Conservation (phyloP, 2,113 vertebrate species). For the Ifrita kowaldi region DNA sequence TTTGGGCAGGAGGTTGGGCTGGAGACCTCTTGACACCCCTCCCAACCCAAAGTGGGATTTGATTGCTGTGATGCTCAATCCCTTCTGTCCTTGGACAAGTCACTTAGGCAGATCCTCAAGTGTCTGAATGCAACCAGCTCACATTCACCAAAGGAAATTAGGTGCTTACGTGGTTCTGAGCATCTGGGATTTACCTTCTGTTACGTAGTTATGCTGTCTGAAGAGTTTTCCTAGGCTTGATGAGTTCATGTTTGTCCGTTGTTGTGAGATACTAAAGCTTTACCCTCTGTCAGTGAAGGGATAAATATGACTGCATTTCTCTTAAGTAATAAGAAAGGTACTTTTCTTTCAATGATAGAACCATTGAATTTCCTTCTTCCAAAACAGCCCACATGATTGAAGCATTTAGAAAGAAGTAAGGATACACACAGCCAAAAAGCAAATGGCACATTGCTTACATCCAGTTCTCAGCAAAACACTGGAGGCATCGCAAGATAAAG, state of each 20-base stretch:
- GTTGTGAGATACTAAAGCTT: not conserved
- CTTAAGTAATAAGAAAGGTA: conserved; percentile 24
- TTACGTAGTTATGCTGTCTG: not conserved
- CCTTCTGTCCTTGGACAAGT: not conserved
- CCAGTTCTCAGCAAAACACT: conserved; percentile 33
- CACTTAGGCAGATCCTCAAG: not conserved
- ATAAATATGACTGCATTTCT: not conserved
- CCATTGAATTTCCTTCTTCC: conserved; percentile 10
- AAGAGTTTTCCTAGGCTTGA: not conserved
- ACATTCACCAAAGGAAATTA: not conserved
- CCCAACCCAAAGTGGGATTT: not conserved
- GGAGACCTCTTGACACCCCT: not conserved
- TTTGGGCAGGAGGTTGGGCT: not conserved
- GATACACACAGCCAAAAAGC: conserved; percentile 24
- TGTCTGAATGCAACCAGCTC: not conserved
- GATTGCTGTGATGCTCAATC: not conserved
- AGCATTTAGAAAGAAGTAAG: conserved; percentile 1
- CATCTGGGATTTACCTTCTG: not conserved
- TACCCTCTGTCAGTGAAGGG: not conserved
- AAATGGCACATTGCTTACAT: conserved; percentile 44
- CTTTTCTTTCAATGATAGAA: conserved; percentile 23
- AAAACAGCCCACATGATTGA: not conserved
- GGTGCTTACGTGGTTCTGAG: not conserved
- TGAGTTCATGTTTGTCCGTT: not conserved
- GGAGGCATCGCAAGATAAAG: conserved; percentile 44